Evolutionary conservation across 2,888 invertebrate species (phyloP).

Genomic region (Troglohyphantes excavatus): DNA sequence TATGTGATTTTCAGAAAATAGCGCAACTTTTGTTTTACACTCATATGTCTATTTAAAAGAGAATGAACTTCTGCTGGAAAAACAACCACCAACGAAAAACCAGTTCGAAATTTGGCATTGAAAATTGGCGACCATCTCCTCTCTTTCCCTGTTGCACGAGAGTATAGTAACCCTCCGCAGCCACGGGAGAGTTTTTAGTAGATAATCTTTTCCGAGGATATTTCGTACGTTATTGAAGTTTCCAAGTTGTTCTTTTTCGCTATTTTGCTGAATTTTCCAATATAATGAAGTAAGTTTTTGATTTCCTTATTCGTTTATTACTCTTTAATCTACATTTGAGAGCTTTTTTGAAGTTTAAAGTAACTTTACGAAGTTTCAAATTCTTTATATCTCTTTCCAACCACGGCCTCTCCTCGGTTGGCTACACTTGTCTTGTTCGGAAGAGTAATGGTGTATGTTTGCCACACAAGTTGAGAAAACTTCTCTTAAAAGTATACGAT

Average conservation of each 20-base stretch:
- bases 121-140: background rate
- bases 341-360: background rate
- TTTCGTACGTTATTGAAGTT: constrained; percentile 1
- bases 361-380: background rate
- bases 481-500: background rate
- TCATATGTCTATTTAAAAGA: too few species aligned
- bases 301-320: background rate
- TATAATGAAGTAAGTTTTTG: background rate
- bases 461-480: background rate
- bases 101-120: background rate
- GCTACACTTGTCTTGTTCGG: constrained; percentile 5
- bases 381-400: background rate
- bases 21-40: too few species aligned
- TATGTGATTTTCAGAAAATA: too few species aligned
- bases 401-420: constrained; percentile 9
- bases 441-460: background rate
- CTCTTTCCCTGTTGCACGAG: background rate
- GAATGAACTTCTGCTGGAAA: background rate
- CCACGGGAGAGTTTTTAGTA: constrained; percentile 1
- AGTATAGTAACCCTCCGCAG: background rate
- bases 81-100: background rate
- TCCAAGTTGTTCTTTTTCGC: background rate
- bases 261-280: background rate
- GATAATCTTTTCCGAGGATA: constrained; percentile 4
- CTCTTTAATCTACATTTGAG: background rate